Evolutionary conservation across 1,140 invertebrate genomes (phyloP).

Genomic region (Drosophila melanica): DNA sequence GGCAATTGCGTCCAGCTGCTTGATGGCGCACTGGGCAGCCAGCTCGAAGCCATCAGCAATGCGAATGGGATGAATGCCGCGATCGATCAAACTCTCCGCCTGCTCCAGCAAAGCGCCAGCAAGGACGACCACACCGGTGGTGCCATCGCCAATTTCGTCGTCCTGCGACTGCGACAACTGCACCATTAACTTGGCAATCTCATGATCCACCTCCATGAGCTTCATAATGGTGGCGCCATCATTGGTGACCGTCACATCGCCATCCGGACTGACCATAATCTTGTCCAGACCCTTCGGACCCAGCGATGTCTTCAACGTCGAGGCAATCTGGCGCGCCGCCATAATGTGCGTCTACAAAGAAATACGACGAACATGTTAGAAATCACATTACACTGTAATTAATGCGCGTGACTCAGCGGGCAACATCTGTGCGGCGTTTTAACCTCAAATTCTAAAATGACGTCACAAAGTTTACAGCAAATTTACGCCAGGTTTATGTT

Average conservation of each 20-base stretch:
- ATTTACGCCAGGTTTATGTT: neutral
- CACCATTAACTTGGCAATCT: constrained; percentile 99
- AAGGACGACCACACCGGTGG: constrained; percentile 97
- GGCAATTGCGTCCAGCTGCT: constrained; percentile 94
- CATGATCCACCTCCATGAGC: constrained; percentile 99
- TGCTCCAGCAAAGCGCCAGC: constrained; percentile 96
- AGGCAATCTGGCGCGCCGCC: constrained; percentile 95
- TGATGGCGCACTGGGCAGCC: constrained; percentile 95
- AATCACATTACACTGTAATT: constrained; percentile 2
- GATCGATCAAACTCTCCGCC: constrained; percentile 95
- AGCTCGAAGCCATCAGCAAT: constrained; percentile 99
- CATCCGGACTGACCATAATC: constrained; percentile 98
- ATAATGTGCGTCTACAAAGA: constrained; percentile 96
- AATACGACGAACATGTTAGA: neutral
- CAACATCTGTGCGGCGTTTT: constrained; percentile 71
- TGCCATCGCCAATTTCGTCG: constrained; percentile 99
- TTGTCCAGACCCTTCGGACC: constrained; percentile 99
- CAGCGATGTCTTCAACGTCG: constrained; percentile 95
- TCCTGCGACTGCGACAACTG: constrained; percentile 99
- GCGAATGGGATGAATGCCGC: constrained; percentile 99
- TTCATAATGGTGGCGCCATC: constrained; percentile 99
- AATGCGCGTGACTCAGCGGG: constrained; percentile 72
- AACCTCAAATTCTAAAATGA: constrained; percentile 67
- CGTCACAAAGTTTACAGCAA: constrained; percentile 27
- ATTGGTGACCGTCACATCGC: constrained; percentile 99